Evolutionary conservation across 2,113 vertebrate genomes (phyloP).

Genomic region (Pardalotus punctatus): DNA sequence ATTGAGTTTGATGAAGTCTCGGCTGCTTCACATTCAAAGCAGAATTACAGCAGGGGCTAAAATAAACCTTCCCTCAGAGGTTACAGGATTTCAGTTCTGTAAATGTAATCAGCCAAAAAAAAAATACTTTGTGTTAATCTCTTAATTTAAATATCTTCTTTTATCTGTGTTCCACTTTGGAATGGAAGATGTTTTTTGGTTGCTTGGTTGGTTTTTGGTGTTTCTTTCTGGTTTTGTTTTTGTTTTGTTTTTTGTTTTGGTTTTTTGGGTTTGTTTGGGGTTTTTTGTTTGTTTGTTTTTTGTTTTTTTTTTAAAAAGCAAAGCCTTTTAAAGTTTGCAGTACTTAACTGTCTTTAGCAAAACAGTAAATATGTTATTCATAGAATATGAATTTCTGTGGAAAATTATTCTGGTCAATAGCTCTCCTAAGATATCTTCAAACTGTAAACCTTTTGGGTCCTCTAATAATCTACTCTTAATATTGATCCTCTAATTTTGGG

Average conservation of each 20-base stretch:
- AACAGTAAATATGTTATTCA: background rate
- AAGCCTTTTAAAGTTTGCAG: background rate
- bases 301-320: background rate
- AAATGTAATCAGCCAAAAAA: background rate
- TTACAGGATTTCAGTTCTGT: background rate
- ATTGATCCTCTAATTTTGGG: too few relatives aligned
- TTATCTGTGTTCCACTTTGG: background rate
- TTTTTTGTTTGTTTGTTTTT: too few relatives aligned
- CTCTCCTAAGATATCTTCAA: background rate
- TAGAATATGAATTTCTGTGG: background rate
- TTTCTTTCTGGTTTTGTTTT: too few relatives aligned
- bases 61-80: background rate
- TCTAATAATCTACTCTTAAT: background rate
- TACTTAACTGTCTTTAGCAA: background rate
- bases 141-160: background rate
- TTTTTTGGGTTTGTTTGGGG: too few relatives aligned
- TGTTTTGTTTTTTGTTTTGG: too few relatives aligned
- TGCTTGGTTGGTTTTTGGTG: too few relatives aligned
- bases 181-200: background rate
- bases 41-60: background rate
- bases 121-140: background rate
- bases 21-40: background rate
- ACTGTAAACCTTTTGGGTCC: background rate
- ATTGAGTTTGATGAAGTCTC: background rate
- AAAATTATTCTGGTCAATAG: background rate